Evolutionary conservation across 2,888 invertebrate genomes (phyloP).

Genomic region (Polymixis lichenea): DNA sequence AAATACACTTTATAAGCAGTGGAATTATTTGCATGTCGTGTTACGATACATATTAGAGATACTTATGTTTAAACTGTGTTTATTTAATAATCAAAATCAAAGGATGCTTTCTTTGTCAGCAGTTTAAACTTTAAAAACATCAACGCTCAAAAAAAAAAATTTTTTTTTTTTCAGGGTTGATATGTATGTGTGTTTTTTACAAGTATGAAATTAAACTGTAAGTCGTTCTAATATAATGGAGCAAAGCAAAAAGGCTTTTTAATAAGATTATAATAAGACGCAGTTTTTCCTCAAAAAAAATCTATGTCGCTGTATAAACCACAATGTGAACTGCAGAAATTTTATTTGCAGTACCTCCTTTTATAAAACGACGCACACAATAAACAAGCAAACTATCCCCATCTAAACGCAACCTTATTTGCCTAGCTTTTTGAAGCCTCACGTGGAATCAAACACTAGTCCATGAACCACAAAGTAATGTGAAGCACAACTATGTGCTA

Average conservation of each 20-base stretch:
- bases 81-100: no score
- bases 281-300: background rate
- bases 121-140: background rate
- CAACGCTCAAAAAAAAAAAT: background rate
- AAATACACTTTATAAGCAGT: background rate
- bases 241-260: background rate
- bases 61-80: no score
- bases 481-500: no score
- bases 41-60: background rate
- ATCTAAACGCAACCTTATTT: conserved; percentile 20
- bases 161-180: background rate
- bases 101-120: no score
- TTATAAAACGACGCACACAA: background rate
- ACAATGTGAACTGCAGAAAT: background rate
- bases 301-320: background rate
- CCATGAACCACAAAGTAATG: conserved; percentile 26
- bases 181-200: background rate
- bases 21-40: background rate
- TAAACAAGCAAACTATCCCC: background rate
- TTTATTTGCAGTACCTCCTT: background rate
- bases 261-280: no score
- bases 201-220: background rate
- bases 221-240: background rate
- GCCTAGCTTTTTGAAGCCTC: conserved; percentile 11
- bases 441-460: conserved; percentile 27